Evolutionary conservation across 1,140 invertebrate species (phyloP), one percentile per base, ranked within the genome.

Genomic region (Meloidogyne hapla): DNA sequence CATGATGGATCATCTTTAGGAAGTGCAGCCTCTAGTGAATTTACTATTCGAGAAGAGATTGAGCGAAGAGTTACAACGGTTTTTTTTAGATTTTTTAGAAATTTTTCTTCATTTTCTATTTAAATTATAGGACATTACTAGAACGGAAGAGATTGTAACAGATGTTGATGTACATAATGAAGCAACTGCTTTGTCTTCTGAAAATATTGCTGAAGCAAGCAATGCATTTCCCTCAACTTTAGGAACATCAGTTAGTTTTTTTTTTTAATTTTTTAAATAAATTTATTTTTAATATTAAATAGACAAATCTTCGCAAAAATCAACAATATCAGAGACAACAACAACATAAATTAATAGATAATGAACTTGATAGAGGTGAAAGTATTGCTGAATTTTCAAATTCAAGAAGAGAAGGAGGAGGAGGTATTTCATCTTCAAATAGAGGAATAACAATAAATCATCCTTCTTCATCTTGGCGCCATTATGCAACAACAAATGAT

Each of bases 341-440:
- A 9, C 48, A 56, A 56, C 5, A n/a, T 1, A n/a, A n/a, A 56
- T 56, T 56, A n/a, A n/a, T 56, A 6, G 40, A 73, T 25, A 83
- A 82, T 15, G 84, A 83, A 77, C 74, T 81, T 71, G 85, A 86
- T 61, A 79, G 86, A 23, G 85, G 81, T n/a, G 84, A 87, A 66
- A 87, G 83, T 70, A 77, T 87, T 38, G 86, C 82, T 12, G 85
- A 86, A 74, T 86, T 86, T 76, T 81, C 84, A 6, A 87, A 85
- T 70, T 86, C 79, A 21, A 23, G 77, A 23, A 75, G 76, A 33
- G 64, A 64, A 5, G 28, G 56, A 38, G 72, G 70, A 45, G 79
- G 66, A 38, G 48, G 48, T n/a, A 10, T 15, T 62, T 15, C 23
- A 9, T 69, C 26, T 48, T 67, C 33, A 33, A 33, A 33, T 6